These are phyloP conservation scores for Cotesia congregata DNA, from an alignment of 2,888 invertebrate genomes.

Conservation along the genomic window DNA sequence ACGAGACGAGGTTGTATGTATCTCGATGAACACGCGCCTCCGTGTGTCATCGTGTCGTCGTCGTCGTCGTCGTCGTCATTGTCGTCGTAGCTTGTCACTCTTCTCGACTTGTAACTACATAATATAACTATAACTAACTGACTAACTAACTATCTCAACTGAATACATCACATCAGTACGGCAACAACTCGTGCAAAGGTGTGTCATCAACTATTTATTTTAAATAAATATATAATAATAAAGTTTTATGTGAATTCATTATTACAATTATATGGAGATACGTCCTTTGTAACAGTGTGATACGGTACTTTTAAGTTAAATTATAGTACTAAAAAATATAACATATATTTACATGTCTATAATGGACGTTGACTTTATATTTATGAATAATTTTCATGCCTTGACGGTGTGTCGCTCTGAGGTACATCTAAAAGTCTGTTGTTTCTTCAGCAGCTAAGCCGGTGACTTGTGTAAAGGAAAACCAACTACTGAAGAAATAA, in stretches of 20 bases:
- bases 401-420: not conserved
- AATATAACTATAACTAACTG: conserved; percentile 1
- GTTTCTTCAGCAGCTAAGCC: not conserved
- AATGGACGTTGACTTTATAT: not conserved
- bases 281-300: not conserved
- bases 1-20: conserved; percentile 44
- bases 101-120: not conserved
- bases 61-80: conserved; percentile 24
- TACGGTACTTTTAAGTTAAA: not conserved
- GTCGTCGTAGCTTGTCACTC: conserved; percentile 2
- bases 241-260: not conserved
- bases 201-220: conserved; percentile 2
- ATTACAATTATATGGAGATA: not conserved
- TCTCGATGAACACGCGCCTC: conserved; percentile 49
- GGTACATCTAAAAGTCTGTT: not conserved
- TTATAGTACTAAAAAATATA: not conserved
- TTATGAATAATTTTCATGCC: not conserved
- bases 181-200: conserved; percentile 3
- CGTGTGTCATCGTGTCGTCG: conserved; percentile 34
- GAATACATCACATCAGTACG: not conserved
- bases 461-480: not conserved
- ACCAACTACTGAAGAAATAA: not conserved
- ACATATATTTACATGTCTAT: not conserved
- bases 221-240: not conserved
- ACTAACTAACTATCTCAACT: not conserved